phyloP scores from a whole-genome alignment of 2,888 invertebrate genomes.

The Mythimna ferrago region DNA sequence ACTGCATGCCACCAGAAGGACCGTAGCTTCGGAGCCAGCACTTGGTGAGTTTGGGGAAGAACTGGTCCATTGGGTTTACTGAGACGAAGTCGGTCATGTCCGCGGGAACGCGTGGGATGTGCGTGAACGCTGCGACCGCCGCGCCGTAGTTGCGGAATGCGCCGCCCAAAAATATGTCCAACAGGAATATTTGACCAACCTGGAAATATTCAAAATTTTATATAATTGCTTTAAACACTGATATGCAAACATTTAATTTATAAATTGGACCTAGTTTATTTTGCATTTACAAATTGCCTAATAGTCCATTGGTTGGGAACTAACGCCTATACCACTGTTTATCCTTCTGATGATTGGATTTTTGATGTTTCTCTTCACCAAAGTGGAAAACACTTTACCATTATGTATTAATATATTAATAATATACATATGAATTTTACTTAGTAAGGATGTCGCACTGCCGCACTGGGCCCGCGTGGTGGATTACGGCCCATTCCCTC shows the following conservation, averaged over 20 bases:
- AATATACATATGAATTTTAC: too few species aligned
- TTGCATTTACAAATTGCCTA: constrained; percentile 11
- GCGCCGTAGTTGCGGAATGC: constrained; percentile 92
- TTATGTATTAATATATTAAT: too few species aligned
- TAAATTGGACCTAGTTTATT: background rate
- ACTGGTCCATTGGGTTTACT: constrained; percentile 92
- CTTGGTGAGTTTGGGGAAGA: constrained; percentile 93
- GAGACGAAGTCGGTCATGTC: constrained; percentile 78
- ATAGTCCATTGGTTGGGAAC: too few species aligned
- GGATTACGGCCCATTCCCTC: too few species aligned
- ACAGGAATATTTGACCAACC: constrained; percentile 93
- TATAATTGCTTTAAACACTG: background rate
- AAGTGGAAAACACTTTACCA: too few species aligned
- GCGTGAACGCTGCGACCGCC: constrained; percentile 86
- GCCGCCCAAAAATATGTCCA: constrained; percentile 92
- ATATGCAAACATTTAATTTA: background rate
- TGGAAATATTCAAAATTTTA: constrained; percentile 71
- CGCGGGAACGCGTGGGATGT: constrained; percentile 76
- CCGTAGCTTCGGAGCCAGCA: constrained; percentile 91
- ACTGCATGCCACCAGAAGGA: constrained; percentile 90
- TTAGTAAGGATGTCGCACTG: too few species aligned
- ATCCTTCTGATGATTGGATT: background rate
- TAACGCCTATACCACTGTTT: too few species aligned
- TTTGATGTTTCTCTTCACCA: background rate
- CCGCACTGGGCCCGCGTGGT: too few species aligned